Evolutionary conservation across 2,113 vertebrate genomes (phyloP), one percentile per base, ranked within the genome.

Genomic region (Toxostoma redivivum): DNA sequence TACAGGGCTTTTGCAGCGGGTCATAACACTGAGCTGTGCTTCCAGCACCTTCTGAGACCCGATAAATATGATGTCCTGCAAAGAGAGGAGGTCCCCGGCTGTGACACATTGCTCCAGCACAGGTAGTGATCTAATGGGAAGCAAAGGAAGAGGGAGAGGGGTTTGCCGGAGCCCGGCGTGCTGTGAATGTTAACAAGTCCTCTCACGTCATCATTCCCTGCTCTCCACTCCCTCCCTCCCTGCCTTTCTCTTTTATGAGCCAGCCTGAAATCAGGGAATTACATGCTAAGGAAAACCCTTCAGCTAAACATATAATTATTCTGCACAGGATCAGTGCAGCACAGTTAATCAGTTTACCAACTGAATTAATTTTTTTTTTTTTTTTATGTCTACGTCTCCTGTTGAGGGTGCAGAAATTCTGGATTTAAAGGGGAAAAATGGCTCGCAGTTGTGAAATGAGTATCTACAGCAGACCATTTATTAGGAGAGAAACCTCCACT

Each of bases 241-340:
- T 85, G 88, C 83, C 93, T 84, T 84, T 95, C 96, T 96, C 90
- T 97, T 95, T 95, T 69, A 96, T 96, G 93, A 97, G 95, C 95
- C 96, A 97, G 95, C 96, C 97, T 97, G 86, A 98, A 98, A 97
- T 97, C 95, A 97, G 81, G 95, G 97, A 98, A 98, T 97, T 97
- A 97, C 94, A 95, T 97, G 97, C 92, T 96, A 97, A 97, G 94
- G 95, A 96, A 98, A 98, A 92, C 80, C 88, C 94, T 98, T 97
- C 94, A 97, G 97, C 96, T 94, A 98, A 98, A 98, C 88, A 95
- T 96, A 97, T 96, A 97, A 97, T 98, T 98, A 96, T 96, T 97
- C 94, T 92, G 92, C 96, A 94, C 73, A 96, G 92, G 95, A 98
- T 97, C 96, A 96, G 85, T 95, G 90, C 94, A 95, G 92, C 92